Evolutionary conservation across 2,113 vertebrate species (phyloP), one percentile per base, ranked within the genome.

Genomic region (Merops nubicus): DNA sequence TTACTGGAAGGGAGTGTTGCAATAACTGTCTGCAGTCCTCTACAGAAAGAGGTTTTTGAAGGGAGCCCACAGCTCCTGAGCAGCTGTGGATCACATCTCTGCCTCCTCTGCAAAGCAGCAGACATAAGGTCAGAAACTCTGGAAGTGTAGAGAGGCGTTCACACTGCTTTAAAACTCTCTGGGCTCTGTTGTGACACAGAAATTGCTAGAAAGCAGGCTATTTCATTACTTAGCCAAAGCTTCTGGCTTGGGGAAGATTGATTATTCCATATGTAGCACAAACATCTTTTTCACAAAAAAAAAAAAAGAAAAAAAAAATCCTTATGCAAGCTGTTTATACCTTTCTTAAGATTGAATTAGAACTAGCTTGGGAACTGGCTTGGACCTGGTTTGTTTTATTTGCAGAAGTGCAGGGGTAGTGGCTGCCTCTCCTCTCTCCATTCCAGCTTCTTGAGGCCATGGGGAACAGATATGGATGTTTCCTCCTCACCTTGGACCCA

Each of bases 391-490:
- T 34, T 83, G 3, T 8, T 82, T 68, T 63, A 78, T 9, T 78
- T 21, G 36, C 12, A 45, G 11, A 82, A 50, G 68, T n/a, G 15
- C 12, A 53, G 7, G 12, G 29, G 19, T 36, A 33, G 17, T 6
- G 8, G 5, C 13, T 77, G 20, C 10, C 12, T 47, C 29, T 92
- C 12, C 40, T 70, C 15, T 40, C 8, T 6, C 19, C 1, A 4
- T 72, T 50, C 19, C 77, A 85, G 11, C 13, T 56, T 4, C 36
- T 15, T 57, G 22, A 33, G 26, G 13, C 19, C 7, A 26, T 4
- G 5, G 10, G 28, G 4, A 80, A 4, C 2, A 0, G 0, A 14
- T n/a, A 23, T 1, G 5, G 2, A 10, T 85, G 4, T 34, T 74
- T 85, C 28, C 11, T 82, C 28, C 48, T 72, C 48, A 63, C 13